These are phyloP conservation scores for Otolemur crassicaudatus DNA, from an alignment of 2,797 vertebrate species.

Conservation along the genomic window DNA sequence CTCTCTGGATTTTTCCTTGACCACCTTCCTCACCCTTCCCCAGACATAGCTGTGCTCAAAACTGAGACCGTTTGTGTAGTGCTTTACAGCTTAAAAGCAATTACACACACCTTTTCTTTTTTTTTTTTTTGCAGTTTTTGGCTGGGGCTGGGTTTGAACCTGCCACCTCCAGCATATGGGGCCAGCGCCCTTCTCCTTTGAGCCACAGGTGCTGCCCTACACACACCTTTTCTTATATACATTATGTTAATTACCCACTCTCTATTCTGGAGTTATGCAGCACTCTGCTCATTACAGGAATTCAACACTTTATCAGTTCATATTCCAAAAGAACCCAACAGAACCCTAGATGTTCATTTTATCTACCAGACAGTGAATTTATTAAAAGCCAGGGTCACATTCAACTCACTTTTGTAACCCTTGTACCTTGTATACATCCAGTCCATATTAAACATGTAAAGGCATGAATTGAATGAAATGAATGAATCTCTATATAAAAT, in stretches of 20 bases:
- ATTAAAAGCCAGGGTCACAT: conserved; percentile 18
- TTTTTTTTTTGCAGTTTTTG: no score
- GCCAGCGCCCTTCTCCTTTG: no score
- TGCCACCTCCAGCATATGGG: no score
- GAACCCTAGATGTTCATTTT: conserved; percentile 40
- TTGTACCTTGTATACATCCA: neutral
- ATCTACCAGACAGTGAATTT: conserved; percentile 52
- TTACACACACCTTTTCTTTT: conserved; percentile 38
- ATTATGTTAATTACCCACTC: conserved; percentile 37
- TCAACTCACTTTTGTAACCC: conserved; percentile 17
- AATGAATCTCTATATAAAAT: conserved; percentile 45
- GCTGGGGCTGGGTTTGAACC: no score
- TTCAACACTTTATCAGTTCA: conserved; percentile 47
- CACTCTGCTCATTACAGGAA: conserved; percentile 2
- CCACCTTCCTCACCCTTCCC: neutral
- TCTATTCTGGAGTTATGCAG: conserved; percentile 31
- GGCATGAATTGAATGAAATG: neutral
- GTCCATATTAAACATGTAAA: conserved; percentile 54
- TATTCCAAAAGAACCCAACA: neutral
- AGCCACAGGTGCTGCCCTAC: no score
- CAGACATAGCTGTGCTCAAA: conserved; percentile 36
- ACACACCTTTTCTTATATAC: conserved; percentile 29
- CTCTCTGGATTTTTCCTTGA: conserved; percentile 23
- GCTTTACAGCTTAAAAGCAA: conserved; percentile 45
- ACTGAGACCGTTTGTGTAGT: conserved; percentile 37